Evolutionary conservation across 2,888 invertebrate species (phyloP), one percentile per base, ranked within the genome.

Genomic region (Eristalis arbustorum): DNA sequence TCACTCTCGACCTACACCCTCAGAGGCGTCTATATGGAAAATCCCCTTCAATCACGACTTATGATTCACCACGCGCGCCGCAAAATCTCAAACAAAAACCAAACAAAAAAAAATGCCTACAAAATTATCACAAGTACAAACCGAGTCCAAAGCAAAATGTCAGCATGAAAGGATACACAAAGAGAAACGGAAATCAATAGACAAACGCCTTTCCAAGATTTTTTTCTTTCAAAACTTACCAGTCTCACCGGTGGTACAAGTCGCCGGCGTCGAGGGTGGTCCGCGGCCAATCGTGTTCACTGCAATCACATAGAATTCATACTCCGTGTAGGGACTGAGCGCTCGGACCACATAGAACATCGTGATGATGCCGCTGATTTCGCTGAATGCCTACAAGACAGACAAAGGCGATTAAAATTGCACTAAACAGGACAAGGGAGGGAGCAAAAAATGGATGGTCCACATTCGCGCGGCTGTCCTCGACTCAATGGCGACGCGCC

Each of bases 171-270:
- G 89, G 88, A 92, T 91, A 89, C 18, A 90, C 93, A 93, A 93
- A 56, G n/a, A 76, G 28, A 81, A 67, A 56, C 93, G 93, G 93
- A 88, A n/a, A 67, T 23, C 28, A 59, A 14, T 61, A 22, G 75
- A 93, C 92, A 92, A 89, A 89, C 49, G 18, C 18, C 8, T 49
- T 8, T 8, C 10, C 18, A 10, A 18, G 8, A 18, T 8, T 8
- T 18, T 18, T 49, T 2, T 18, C 1, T 18, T 49, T 11, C 11
- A 62, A 63, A 91, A 93, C 94, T 94, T 95, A 99, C 98, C 98
- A 94, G 98, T 97, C 95, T 98, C 98, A 91, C 98, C 98, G 28
- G 99, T 99, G 89, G 98, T 98, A 90, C 98, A 97, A 91, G 97
- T 96, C 62, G 97, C 97, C 0, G 98, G 96, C 25, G 96, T 94